These are phyloP conservation scores for Calosoma granatense DNA, from an alignment of 1,140 invertebrate species.

Conservation along the genomic window DNA sequence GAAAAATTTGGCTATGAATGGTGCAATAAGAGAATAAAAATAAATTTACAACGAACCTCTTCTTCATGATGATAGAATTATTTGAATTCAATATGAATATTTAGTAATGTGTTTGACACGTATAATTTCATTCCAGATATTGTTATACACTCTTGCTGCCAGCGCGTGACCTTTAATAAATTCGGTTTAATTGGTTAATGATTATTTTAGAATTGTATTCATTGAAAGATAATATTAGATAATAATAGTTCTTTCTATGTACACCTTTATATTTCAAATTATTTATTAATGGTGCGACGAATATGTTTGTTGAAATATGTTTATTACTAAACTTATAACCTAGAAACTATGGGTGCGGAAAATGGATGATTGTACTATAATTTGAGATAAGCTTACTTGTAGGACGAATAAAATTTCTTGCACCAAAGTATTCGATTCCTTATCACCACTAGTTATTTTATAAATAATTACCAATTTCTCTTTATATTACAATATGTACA, in stretches of 20 bases:
- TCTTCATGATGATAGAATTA: no score
- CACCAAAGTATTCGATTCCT: neutral
- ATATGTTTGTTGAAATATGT: neutral
- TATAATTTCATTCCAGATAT: no score
- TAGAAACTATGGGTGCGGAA: neutral
- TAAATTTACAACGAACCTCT: no score
- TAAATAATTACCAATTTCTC: no score
- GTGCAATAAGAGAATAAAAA: no score
- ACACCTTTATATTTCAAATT: neutral
- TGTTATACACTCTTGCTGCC: conserved; percentile 2
- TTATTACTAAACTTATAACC: neutral
- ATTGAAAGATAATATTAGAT: neutral
- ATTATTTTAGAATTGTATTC: neutral
- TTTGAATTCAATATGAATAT: no score
- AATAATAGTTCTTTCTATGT: neutral
- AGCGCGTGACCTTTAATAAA: neutral
- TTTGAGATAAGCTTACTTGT: neutral
- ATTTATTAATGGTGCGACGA: neutral
- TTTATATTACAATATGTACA: conserved; percentile 7
- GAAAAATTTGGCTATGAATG: no score
- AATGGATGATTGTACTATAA: neutral
- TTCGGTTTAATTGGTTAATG: neutral
- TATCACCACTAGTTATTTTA: neutral
- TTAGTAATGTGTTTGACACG: no score
- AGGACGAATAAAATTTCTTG: neutral